Evolutionary conservation across 2,113 vertebrate genomes (phyloP).

Genomic region (Ifrita kowaldi): DNA sequence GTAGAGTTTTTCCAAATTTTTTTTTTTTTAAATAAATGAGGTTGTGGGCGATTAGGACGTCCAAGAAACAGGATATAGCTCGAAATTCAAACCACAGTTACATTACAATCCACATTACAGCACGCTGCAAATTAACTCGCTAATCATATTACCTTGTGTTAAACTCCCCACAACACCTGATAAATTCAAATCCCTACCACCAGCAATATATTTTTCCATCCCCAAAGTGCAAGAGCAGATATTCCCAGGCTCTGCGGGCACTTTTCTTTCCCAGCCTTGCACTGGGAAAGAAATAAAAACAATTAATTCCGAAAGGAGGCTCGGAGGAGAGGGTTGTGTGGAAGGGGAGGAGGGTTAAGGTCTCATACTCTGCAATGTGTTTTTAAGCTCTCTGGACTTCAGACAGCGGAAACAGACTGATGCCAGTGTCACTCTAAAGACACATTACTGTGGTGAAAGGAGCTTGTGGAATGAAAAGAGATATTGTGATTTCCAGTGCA

Average conservation of each 20-base stretch:
- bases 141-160: conserved; percentile 10
- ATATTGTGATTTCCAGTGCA: conserved; percentile 73
- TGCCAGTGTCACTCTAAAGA: conserved; percentile 73
- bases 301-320: conserved; percentile 44
- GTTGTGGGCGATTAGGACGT: neutral
- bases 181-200: conserved; percentile 17
- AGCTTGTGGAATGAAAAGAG: conserved; percentile 70
- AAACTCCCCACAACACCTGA: neutral
- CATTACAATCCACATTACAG: neutral
- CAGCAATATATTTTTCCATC: neutral
- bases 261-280: conserved; percentile 13
- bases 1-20: neutral
- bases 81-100: neutral
- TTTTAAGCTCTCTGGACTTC: conserved; percentile 71
- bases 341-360: conserved; percentile 58
- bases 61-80: neutral
- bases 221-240: conserved; percentile 7
- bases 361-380: conserved; percentile 65
- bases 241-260: neutral
- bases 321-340: neutral
- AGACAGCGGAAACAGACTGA: conserved; percentile 72
- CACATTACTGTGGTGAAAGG: conserved; percentile 71
- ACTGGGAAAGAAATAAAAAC: conserved; percentile 39
- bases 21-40: neutral
- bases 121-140: neutral